A percentile compares a stretch with the other conserved stretches of the same genome.
Evolutionary conservation across 2,888 invertebrate genomes (phyloP).

Genomic region (Apodemia duryi): DNA sequence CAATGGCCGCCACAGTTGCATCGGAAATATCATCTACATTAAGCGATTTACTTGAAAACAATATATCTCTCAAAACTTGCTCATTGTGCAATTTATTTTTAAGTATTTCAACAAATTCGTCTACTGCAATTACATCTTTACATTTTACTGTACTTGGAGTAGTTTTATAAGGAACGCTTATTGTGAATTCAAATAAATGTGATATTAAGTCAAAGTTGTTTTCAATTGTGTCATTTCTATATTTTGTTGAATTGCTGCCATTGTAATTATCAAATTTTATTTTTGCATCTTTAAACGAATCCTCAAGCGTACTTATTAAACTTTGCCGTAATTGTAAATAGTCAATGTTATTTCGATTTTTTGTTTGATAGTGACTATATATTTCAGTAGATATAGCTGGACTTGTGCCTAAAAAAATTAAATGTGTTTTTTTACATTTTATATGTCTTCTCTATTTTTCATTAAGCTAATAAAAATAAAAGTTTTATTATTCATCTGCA

Average conservation of each 20-base stretch:
- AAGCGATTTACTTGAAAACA: conserved; percentile 40
- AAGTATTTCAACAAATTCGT: conserved; percentile 58
- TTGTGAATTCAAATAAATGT: conserved; percentile 46
- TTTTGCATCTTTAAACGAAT: neutral
- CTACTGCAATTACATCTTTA: conserved; percentile 51
- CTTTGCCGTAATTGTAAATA: neutral
- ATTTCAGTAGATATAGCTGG: neutral
- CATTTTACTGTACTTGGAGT: conserved; percentile 41
- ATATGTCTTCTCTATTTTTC: neutral
- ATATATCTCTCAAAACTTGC: conserved; percentile 51
- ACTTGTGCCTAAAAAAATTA: neutral
- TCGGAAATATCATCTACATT: conserved; percentile 45
- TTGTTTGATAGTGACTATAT: neutral
- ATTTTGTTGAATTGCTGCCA: neutral
- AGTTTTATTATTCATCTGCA: neutral
- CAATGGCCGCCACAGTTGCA: conserved; percentile 54
- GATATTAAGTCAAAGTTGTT: conserved; percentile 54
- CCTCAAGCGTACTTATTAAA: neutral
- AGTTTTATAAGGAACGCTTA: conserved; percentile 35
- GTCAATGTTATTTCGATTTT: neutral
- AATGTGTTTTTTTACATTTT: neutral
- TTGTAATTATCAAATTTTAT: neutral
- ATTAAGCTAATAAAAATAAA: neutral
- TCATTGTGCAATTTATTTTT: conserved; percentile 60
- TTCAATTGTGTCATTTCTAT: conserved; percentile 23